These are phyloP conservation scores for Glomeris maerens DNA, from an alignment of 1,140 invertebrate genomes.

Conservation along the genomic window DNA sequence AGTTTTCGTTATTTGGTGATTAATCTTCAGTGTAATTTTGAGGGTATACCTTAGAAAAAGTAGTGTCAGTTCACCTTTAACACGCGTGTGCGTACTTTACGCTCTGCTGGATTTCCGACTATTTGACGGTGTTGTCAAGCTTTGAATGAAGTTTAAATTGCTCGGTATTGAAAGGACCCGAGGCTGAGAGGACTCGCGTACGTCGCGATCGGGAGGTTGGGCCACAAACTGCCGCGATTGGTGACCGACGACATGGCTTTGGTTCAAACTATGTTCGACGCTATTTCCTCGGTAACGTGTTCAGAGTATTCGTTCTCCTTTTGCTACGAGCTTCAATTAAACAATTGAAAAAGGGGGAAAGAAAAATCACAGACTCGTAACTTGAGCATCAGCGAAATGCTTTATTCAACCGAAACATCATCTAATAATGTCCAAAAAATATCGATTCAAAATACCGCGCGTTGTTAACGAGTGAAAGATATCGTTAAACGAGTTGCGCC, in stretches of 20 bases:
- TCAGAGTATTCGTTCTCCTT: constrained; percentile 8
- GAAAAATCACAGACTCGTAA: too few species aligned
- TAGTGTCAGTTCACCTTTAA: constrained; percentile 65
- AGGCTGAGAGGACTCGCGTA: constrained; percentile 55
- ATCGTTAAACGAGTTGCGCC: too few species aligned
- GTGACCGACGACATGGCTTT: constrained; percentile 50
- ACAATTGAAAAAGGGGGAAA: too few species aligned
- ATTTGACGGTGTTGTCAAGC: neutral
- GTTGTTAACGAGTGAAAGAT: too few species aligned
- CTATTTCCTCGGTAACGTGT: constrained; percentile 39
- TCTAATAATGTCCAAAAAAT: too few species aligned
- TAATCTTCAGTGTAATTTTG: constrained; percentile 22
- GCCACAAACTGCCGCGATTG: constrained; percentile 47
- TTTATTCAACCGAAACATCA: too few species aligned
- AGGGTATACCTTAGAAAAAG: constrained; percentile 66
- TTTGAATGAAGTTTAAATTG: neutral
- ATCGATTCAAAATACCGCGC: too few species aligned
- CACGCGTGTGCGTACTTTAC: too few species aligned
- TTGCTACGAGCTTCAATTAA: constrained; percentile 7
- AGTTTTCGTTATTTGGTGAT: neutral
- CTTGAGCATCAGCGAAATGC: too few species aligned
- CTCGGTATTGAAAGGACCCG: constrained; percentile 23
- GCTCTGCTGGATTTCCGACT: too few species aligned
- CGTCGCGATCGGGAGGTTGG: constrained; percentile 55
- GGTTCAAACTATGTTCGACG: constrained; percentile 49